phyloP scores from a whole-genome alignment of 2,888 invertebrate genomes.

The Torymus aiolomorphi region DNA sequence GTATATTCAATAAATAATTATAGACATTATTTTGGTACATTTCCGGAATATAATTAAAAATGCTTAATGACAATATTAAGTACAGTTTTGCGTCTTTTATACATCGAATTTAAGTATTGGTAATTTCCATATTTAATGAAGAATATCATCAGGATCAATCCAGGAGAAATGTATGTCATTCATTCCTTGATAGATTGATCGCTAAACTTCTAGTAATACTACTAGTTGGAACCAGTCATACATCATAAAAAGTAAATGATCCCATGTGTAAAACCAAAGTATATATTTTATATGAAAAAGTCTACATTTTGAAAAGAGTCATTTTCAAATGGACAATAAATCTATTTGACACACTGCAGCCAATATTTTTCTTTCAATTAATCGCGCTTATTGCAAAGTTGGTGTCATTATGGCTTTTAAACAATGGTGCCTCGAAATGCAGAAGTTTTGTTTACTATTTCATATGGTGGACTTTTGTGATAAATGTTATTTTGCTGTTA shows the following conservation, averaged over 20 bases:
- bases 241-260: too few species aligned
- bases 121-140: background rate
- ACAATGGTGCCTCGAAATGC: background rate
- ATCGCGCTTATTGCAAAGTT: background rate
- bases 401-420: conserved; percentile 4
- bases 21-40: too few species aligned
- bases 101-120: background rate
- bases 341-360: background rate
- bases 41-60: too few species aligned
- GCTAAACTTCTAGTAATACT: too few species aligned
- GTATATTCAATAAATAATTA: too few species aligned
- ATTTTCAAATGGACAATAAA: background rate
- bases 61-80: too few species aligned
- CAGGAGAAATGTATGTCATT: too few species aligned
- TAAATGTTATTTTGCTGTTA: background rate
- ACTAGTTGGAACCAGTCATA: too few species aligned
- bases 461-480: conserved; percentile 1
- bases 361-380: background rate
- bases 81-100: background rate
- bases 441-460: background rate
- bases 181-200: too few species aligned
- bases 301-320: too few species aligned
- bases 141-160: background rate
- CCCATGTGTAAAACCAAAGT: too few species aligned
- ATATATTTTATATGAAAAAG: too few species aligned